Percentiles rank a stretch among this genome's conserved stretches.
phyloP scores from a whole-genome alignment of 30 jellyfish, hydroid and myxozoan species.

The Aurelia sp. region DNA sequence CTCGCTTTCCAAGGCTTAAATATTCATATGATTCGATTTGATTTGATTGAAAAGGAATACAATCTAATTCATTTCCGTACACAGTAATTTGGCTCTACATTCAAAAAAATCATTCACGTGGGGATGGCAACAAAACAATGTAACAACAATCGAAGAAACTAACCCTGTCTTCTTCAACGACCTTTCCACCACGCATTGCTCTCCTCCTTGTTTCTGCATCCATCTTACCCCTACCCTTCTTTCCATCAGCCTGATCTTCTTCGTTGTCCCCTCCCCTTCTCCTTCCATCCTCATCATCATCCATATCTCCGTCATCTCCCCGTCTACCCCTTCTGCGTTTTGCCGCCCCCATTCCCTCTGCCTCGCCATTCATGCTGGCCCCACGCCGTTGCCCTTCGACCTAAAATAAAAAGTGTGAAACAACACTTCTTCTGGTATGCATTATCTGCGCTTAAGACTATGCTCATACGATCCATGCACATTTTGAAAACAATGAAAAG shows the following conservation, averaged over 20 bases:
- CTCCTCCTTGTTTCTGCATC: conserved; percentile 55
- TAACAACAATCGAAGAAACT: background rate
- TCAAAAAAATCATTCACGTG: too few relatives aligned
- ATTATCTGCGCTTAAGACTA: too few relatives aligned
- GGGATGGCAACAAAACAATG: too few relatives aligned
- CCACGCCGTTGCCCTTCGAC: conserved; percentile 4
- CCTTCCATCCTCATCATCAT: conserved; percentile 20
- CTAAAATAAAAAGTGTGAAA: background rate
- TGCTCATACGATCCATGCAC: background rate
- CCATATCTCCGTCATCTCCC: conserved; percentile 42
- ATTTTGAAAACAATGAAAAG: too few relatives aligned
- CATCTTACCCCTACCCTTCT: conserved; percentile 29
- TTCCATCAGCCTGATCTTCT: conserved; percentile 50
- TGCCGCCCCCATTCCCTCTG: conserved; percentile 56
- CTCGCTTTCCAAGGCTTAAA: too few relatives aligned
- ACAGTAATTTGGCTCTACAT: too few relatives aligned
- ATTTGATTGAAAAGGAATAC: too few relatives aligned
- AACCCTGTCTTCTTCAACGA: conserved; percentile 42
- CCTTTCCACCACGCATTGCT: conserved; percentile 61
- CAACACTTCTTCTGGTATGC: background rate
- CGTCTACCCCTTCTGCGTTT: conserved; percentile 48
- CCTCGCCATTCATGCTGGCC: background rate
- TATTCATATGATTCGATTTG: too few relatives aligned
- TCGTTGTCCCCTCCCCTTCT: background rate
- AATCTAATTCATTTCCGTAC: too few relatives aligned